phyloP scores from a whole-genome alignment of 1,140 invertebrate genomes.

The Augochlora pura region DNA sequence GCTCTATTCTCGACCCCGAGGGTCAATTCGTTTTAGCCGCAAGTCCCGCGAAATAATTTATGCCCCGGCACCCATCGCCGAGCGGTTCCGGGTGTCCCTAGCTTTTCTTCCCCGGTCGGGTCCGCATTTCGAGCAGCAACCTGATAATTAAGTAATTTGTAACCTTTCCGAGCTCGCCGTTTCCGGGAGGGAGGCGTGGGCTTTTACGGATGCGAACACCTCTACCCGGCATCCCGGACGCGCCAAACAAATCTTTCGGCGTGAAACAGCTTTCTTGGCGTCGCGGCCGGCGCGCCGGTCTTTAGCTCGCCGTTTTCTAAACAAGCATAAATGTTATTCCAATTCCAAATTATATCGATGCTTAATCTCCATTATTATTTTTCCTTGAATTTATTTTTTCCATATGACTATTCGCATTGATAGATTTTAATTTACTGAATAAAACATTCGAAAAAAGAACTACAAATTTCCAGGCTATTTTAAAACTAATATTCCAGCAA shows the following conservation, averaged over 20 bases:
- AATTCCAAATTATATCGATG: too few species aligned
- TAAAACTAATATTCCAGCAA: too few species aligned
- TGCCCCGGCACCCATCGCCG: conserved; percentile 46
- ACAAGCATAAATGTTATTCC: background rate
- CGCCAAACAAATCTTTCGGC: background rate
- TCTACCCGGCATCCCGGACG: background rate
- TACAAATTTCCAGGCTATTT: too few species aligned
- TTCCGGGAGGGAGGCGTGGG: background rate
- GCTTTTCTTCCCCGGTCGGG: conserved; percentile 18
- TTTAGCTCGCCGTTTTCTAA: background rate
- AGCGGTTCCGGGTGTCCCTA: conserved; percentile 31
- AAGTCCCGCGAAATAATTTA: conserved; percentile 64
- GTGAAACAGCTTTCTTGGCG: background rate
- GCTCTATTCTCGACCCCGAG: conserved; percentile 58
- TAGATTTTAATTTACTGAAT: too few species aligned
- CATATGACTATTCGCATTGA: too few species aligned
- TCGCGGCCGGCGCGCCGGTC: background rate
- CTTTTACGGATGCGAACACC: background rate
- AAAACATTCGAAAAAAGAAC: too few species aligned
- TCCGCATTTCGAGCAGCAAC: conserved; percentile 34
- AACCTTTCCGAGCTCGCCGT: background rate
- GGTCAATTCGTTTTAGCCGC: conserved; percentile 68
- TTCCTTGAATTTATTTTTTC: too few species aligned
- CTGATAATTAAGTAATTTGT: conserved; percentile 40
- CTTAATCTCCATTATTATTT: too few species aligned